Percentiles rank a stretch among this genome's conserved stretches.
phyloP scores from a whole-genome alignment of 2,888 invertebrate species.

The Parelbella ahira region DNA sequence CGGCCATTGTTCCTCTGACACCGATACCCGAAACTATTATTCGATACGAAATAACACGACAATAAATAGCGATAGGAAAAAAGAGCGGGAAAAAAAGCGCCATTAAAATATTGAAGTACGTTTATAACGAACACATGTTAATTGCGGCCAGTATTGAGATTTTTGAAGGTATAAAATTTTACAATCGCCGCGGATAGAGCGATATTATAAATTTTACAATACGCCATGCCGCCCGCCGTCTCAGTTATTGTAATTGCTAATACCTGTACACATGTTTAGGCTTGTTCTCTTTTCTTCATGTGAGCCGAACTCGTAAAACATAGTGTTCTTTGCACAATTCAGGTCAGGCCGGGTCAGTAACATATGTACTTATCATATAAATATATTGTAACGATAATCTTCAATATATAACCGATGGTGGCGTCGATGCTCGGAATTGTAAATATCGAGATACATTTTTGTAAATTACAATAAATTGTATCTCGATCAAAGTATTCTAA shows the following conservation, averaged over 20 bases:
- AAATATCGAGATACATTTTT: too few relatives aligned
- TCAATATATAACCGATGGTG: too few relatives aligned
- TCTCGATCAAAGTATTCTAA: too few relatives aligned
- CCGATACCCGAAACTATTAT: constrained; percentile 17
- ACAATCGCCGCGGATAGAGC: constrained; percentile 35
- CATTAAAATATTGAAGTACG: constrained; percentile 42
- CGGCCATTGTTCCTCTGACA: constrained; percentile 17
- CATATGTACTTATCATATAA: not conserved
- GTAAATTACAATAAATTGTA: too few relatives aligned
- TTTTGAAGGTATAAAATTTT: constrained; percentile 39
- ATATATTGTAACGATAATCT: too few relatives aligned
- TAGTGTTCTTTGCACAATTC: too few relatives aligned
- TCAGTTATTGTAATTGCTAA: constrained; percentile 24
- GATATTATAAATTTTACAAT: constrained; percentile 55
- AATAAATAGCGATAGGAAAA: constrained; percentile 29
- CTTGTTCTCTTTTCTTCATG: constrained; percentile 1
- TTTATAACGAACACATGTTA: constrained; percentile 43
- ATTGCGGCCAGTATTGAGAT: constrained; percentile 35
- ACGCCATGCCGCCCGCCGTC: constrained; percentile 27
- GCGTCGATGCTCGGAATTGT: too few relatives aligned
- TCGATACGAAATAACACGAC: constrained; percentile 27
- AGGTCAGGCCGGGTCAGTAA: too few relatives aligned
- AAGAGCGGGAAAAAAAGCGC: constrained; percentile 29
- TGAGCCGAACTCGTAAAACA: not conserved
- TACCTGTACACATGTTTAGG: constrained; percentile 8